phyloP scores from a whole-genome alignment of 2,888 invertebrate genomes.

The Argynnis bischoffii region DNA sequence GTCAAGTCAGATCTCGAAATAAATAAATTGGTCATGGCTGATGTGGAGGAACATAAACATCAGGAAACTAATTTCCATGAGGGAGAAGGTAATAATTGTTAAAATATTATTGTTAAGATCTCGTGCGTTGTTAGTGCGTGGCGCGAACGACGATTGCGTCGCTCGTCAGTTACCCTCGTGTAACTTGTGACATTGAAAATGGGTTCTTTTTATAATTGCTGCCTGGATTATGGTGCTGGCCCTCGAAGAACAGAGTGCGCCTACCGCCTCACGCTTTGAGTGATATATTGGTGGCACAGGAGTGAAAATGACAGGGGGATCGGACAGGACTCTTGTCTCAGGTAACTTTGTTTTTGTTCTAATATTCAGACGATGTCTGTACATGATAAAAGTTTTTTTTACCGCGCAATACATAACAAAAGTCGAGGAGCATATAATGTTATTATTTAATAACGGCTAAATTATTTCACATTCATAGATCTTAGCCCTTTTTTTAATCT shows the following conservation, averaged over 20 bases:
- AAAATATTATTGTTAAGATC: conserved; percentile 71
- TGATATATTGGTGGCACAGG: conserved; percentile 51
- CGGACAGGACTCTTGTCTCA: conserved; percentile 67
- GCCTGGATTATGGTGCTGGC: conserved; percentile 77
- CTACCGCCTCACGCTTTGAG: conserved; percentile 57
- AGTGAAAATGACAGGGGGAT: conserved; percentile 72
- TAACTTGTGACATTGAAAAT: conserved; percentile 79
- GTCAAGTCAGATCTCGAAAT: conserved; percentile 76
- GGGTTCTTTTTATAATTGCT: conserved; percentile 82
- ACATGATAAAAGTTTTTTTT: conserved; percentile 24
- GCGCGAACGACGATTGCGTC: conserved; percentile 62
- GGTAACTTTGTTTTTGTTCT: conserved; percentile 70
- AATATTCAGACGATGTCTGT: conserved; percentile 48
- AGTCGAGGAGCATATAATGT: not conserved
- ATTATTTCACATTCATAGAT: too few species aligned
- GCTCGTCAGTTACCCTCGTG: conserved; percentile 70
- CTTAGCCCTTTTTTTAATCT: too few species aligned
- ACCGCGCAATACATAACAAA: conserved; percentile 25
- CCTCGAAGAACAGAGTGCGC: conserved; percentile 63
- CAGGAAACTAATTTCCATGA: conserved; percentile 76
- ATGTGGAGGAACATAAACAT: conserved; percentile 77
- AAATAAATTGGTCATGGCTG: conserved; percentile 81
- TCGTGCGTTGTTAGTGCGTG: conserved; percentile 63
- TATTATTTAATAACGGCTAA: not conserved
- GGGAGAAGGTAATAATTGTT: conserved; percentile 80